Evolutionary conservation across 1,140 invertebrate species (phyloP), one percentile per base, ranked within the genome.

Genomic region (Ganaspis sp.): DNA sequence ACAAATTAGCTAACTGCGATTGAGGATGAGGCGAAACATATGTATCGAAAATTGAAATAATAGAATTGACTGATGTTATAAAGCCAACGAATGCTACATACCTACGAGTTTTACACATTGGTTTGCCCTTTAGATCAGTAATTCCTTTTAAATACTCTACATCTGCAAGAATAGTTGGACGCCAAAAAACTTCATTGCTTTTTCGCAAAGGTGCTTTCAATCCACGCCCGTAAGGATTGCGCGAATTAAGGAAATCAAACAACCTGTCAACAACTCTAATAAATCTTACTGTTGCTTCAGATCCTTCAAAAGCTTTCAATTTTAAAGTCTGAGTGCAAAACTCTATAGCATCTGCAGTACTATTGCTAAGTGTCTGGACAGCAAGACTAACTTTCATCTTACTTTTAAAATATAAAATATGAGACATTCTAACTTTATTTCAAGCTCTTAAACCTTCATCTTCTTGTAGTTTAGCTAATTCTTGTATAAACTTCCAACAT

Each of bases 231-330:
- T 58, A 70, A n/a, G 79, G 77, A 77, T 73, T 76, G 49, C 78
- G 72, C 29, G 78, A 76, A 64, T 86, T 86, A 11, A 83, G 69
- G 4, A 84, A 72, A 73, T 86, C 80, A 75, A 86, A 86, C 8
- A 84, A 19, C 53, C 76, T 76, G 74, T 82, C 80, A 21, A 84
- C 26, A n/a, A 38, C 78, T 49, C 70, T 70, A n/a, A 85, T 81
- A 76, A 85, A 85, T 37, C 80, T 72, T 37, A 79, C 69, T 23
- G 83, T 84, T 12, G 70, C 34, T 8, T 72, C 69, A 34, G 38
- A 23, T 75, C 76, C 58, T 34, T 78, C 75, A 5, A 73, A 84
- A 85, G 19, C 72, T 54, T n/a, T 75, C 49, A 42, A 76, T 70
- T 54, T 76, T 19, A 53, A 78, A 54, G 19, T 75, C 38, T 15